phyloP scores from a whole-genome alignment of 2,113 vertebrate species.

The Mixornis gularis region DNA sequence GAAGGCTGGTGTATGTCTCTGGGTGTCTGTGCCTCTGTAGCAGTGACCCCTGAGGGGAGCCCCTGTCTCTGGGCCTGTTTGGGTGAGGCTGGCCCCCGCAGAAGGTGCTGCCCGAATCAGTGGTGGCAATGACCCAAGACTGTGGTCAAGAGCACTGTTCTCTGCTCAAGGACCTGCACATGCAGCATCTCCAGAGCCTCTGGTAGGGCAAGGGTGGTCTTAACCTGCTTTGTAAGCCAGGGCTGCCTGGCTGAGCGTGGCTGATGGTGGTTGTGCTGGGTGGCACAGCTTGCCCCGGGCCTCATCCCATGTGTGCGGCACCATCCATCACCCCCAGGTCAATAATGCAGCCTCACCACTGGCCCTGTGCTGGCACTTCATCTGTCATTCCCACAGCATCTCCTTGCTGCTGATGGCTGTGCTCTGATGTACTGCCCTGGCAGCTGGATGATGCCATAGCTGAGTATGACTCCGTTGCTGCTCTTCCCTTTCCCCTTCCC shows the following conservation, averaged over 20 bases:
- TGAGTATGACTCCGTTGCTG: neutral
- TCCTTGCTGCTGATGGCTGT: neutral
- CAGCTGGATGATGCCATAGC: neutral
- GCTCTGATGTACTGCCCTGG: neutral
- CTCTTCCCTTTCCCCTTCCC: neutral
- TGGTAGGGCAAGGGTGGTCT: neutral
- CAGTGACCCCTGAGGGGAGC: too few relatives aligned
- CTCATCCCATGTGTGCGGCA: neutral
- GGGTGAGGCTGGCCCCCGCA: too few relatives aligned
- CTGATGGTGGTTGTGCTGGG: neutral
- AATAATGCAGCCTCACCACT: neutral
- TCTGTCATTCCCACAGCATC: neutral
- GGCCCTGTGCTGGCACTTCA: neutral
- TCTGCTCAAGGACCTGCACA: accelerated
- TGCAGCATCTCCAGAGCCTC: neutral
- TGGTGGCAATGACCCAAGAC: neutral
- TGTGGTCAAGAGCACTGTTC: accelerated
- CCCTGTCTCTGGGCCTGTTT: neutral
- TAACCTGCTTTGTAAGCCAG: neutral
- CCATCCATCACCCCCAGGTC: neutral
- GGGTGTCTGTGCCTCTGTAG: too few relatives aligned
- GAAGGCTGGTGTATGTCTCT: neutral
- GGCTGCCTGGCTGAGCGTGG: accelerated
- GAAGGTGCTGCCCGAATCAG: accelerated
- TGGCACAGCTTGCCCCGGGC: neutral